Conservation (phyloP, 2,113 vertebrate species). For the Eleginops maclovinus region DNA sequence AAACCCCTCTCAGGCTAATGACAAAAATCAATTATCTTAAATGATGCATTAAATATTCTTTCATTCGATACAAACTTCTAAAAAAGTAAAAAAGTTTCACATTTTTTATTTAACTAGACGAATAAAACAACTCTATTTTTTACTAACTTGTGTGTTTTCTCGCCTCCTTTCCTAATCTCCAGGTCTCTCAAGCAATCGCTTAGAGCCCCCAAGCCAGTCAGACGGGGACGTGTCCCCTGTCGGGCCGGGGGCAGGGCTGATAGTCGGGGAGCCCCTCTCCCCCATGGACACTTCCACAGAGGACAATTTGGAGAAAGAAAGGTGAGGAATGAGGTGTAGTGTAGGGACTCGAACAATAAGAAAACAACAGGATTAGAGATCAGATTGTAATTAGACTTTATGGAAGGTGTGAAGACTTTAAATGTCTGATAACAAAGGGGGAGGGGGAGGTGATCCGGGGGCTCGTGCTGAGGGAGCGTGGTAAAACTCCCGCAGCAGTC, state of each 20-base stretch:
- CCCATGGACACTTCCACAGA: slow-evolving; percentile 76
- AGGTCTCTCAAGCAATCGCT: slow-evolving; percentile 69
- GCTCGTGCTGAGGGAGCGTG: slow-evolving; percentile 75
- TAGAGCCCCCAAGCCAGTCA: slow-evolving; percentile 64
- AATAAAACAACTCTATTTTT: too few species aligned
- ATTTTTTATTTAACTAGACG: too few species aligned
- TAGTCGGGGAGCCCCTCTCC: slow-evolving; percentile 60
- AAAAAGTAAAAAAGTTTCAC: too few species aligned
- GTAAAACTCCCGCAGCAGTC: slow-evolving; percentile 77
- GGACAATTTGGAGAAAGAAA: slow-evolving; percentile 86
- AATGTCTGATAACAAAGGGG: not conserved
- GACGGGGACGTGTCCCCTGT: slow-evolving; percentile 74
- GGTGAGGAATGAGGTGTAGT: slow-evolving; percentile 75
- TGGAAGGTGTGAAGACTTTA: not conserved
- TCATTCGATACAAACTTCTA: too few species aligned
- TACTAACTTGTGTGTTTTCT: not conserved
- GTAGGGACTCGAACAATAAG: slow-evolving; percentile 5
- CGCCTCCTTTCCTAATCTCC: not conserved
- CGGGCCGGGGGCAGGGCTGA: slow-evolving; percentile 18
- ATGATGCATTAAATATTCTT: too few species aligned
- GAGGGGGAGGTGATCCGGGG: slow-evolving; percentile 21
- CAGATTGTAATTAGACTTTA: slow-evolving; percentile 27
- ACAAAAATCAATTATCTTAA: too few species aligned
- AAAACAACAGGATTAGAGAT: slow-evolving; percentile 20
- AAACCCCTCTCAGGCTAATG: too few species aligned